Percentiles rank a stretch among this genome's conserved stretches.
phyloP scores from a whole-genome alignment of 2,888 invertebrate species.

The Nemapogon koenigi region DNA sequence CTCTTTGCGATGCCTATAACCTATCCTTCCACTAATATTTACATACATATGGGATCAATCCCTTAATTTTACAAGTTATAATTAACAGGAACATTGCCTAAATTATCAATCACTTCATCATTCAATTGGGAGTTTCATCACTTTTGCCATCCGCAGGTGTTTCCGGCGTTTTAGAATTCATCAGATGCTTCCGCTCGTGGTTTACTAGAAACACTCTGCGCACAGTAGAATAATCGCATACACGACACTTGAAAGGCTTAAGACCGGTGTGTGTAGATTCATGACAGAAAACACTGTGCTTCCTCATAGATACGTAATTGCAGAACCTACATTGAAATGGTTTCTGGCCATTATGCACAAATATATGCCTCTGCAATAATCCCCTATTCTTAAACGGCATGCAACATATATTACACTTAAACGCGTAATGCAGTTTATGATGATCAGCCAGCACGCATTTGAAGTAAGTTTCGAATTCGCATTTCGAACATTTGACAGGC shows the following conservation, averaged over 20 bases:
- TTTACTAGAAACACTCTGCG: neutral
- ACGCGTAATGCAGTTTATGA: conserved; percentile 8
- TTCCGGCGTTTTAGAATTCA: too few species aligned
- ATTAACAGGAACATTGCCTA: too few species aligned
- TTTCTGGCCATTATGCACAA: conserved; percentile 1
- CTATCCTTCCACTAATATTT: too few species aligned
- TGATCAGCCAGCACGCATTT: conserved; percentile 8
- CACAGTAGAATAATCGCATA: conserved; percentile 5
- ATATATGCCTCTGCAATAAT: neutral
- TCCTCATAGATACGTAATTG: conserved; percentile 1
- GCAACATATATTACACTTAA: conserved; percentile 7
- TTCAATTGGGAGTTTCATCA: too few species aligned
- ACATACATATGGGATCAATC: too few species aligned
- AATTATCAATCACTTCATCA: too few species aligned
- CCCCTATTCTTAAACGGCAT: conserved; percentile 1
- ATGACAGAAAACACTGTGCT: conserved; percentile 5
- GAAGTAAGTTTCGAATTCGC: conserved; percentile 2
- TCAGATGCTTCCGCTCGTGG: neutral
- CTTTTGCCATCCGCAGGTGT: too few species aligned
- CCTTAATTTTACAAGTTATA: too few species aligned
- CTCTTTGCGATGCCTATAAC: too few species aligned
- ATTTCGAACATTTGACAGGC: conserved; percentile 5
- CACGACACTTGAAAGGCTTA: conserved; percentile 9
- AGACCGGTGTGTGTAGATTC: conserved; percentile 6
- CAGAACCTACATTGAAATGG: conserved; percentile 7